Percentiles rank a stretch among this genome's conserved stretches.
Evolutionary conservation across 2,797 vertebrate genomes (phyloP).

Genomic region (Thripadectes ignobilis): DNA sequence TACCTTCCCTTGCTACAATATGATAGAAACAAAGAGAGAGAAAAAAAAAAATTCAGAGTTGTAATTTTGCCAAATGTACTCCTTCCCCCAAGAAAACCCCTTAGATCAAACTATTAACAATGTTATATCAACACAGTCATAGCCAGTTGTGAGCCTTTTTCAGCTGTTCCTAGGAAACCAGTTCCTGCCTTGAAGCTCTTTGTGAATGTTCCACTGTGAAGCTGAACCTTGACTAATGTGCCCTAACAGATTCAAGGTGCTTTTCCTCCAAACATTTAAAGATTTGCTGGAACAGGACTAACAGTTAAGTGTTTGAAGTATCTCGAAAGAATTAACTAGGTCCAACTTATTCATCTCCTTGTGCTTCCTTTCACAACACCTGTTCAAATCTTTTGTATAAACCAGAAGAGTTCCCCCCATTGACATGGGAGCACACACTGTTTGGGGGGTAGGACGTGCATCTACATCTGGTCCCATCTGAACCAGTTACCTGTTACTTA

Average conservation of each 20-base stretch:
- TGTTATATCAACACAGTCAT: neutral
- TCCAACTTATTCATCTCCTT: neutral
- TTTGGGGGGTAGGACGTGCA: neutral
- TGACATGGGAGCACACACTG: neutral
- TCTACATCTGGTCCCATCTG: neutral
- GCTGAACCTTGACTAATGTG: neutral
- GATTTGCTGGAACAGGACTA: neutral
- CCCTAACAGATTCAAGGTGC: neutral
- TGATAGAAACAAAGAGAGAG: neutral
- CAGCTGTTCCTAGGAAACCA: neutral
- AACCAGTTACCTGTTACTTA: neutral
- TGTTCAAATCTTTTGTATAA: neutral
- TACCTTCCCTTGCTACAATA: neutral
- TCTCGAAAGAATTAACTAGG: neutral
- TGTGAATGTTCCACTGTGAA: neutral
- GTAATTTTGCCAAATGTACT: neutral
- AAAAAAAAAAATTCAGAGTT: neutral
- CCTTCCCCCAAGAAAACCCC: accelerated
- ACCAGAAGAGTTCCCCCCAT: neutral
- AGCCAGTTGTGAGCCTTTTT: neutral
- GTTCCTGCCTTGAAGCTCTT: neutral
- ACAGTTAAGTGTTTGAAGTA: neutral
- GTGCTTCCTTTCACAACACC: neutral
- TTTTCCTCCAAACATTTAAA: neutral
- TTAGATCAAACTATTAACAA: neutral